Conservation (phyloP, 2,888 invertebrate species). For the Drosophila putrida region DNA sequence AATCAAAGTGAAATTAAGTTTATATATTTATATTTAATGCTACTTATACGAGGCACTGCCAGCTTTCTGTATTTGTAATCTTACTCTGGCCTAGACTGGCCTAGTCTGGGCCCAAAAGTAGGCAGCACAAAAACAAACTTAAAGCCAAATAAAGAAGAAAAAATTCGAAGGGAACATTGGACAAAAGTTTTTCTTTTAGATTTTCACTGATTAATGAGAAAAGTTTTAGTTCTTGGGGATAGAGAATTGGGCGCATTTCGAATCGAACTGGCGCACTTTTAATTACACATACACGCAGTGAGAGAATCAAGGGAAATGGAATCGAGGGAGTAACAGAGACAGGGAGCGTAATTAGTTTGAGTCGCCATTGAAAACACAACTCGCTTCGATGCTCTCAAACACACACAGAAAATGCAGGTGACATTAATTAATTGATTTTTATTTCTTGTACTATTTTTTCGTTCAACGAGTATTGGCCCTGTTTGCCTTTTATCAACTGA, state of each 20-base stretch:
- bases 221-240: constrained; percentile 71
- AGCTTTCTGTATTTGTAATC: constrained; percentile 25
- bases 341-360: constrained; percentile 70
- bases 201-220: constrained; percentile 82
- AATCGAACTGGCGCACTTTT: constrained; percentile 74
- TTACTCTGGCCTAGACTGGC: constrained; percentile 20
- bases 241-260: constrained; percentile 46
- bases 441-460: constrained; percentile 14
- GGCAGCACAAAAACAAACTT: constrained; percentile 67
- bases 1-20: constrained; percentile 81
- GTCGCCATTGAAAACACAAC: constrained; percentile 66
- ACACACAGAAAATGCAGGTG: constrained; percentile 61
- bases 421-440: constrained; percentile 81
- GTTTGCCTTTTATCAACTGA: constrained; percentile 12
- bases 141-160: constrained; percentile 54
- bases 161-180: constrained; percentile 40
- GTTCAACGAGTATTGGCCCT: not conserved
- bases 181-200: constrained; percentile 82
- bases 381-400: constrained; percentile 55
- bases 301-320: not conserved
- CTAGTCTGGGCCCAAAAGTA: constrained; percentile 33
- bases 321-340: not conserved
- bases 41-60: constrained; percentile 47
- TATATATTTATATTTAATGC: constrained; percentile 80
- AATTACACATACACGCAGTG: constrained; percentile 72